Percentiles rank a stretch among this genome's conserved stretches.
These are phyloP conservation scores for Pyrrhosoma nymphula DNA, from an alignment of 2,888 invertebrate species.

Conservation along the genomic window DNA sequence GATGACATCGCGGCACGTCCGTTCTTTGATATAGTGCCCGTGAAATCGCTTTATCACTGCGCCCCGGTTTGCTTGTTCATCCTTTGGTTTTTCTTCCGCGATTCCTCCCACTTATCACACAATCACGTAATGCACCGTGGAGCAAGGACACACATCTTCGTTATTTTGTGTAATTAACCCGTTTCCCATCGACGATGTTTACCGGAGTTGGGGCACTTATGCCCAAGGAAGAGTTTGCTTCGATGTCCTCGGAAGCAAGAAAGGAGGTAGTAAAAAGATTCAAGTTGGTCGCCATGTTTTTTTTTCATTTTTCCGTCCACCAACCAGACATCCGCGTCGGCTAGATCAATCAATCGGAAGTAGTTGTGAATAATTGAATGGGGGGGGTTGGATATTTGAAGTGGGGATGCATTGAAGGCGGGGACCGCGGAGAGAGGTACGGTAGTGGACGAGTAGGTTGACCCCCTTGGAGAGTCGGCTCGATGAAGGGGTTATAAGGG, in stretches of 20 bases:
- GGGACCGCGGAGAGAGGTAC: not conserved
- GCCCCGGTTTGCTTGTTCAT: not conserved
- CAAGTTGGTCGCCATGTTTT: not conserved
- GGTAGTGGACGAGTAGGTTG: not conserved
- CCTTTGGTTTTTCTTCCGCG: not conserved
- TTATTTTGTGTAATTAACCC: not conserved
- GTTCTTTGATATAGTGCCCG: not conserved
- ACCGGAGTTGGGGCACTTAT: not conserved
- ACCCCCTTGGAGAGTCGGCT: not conserved
- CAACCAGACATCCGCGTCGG: constrained; percentile 21
- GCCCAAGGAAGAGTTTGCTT: not conserved
- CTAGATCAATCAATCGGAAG: constrained; percentile 62
- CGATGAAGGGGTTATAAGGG: not conserved
- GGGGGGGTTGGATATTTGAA: constrained; percentile 34
- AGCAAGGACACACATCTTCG: not conserved
- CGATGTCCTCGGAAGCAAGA: not conserved
- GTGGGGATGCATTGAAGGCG: constrained; percentile 23
- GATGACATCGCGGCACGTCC: not conserved
- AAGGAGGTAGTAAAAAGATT: not conserved
- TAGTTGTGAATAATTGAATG: constrained; percentile 49
- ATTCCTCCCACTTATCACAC: not conserved
- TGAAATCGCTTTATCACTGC: not conserved
- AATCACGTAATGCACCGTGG: constrained; percentile 1
- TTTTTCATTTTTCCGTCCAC: not conserved
- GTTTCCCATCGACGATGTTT: not conserved